Conservation (phyloP, 2,888 invertebrate species). For the Apodemia hepburni region DNA sequence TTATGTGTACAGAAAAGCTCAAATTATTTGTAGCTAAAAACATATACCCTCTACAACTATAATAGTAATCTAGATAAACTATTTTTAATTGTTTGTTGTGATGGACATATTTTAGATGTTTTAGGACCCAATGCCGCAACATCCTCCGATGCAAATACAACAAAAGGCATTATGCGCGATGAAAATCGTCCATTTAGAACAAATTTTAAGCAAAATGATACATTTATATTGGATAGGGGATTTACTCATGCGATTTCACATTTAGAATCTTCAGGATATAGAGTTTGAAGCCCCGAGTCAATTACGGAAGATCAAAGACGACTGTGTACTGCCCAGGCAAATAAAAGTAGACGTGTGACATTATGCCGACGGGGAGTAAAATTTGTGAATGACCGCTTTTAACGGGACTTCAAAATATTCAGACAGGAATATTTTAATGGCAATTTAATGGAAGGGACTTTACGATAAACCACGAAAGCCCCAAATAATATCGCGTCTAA, state of each 20-base stretch:
- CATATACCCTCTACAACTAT: conserved; percentile 13
- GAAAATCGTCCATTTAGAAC: background rate
- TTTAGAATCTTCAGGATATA: background rate
- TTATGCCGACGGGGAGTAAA: conserved; percentile 6
- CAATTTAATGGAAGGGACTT: background rate
- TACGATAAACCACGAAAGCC: background rate
- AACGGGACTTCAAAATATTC: background rate
- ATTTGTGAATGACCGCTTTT: background rate
- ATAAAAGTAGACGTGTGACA: conserved; percentile 18
- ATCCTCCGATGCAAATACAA: conserved; percentile 3
- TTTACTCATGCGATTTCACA: too few relatives aligned
- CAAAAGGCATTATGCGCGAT: too few relatives aligned
- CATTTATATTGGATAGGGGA: too few relatives aligned
- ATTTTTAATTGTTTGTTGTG: conserved; percentile 6
- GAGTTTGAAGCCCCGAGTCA: background rate
- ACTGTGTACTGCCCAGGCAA: conserved; percentile 13
- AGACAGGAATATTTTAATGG: conserved; percentile 14
- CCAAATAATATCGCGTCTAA: background rate
- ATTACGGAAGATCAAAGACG: background rate
- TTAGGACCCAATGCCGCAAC: background rate
- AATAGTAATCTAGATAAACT: background rate
- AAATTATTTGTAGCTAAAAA: too few relatives aligned
- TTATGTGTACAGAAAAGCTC: too few relatives aligned
- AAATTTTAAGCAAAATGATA: background rate
- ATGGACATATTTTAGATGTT: background rate